Evolutionary conservation across 1,140 invertebrate species (phyloP), one percentile per base, ranked within the genome.

Genomic region (Hermetia illucens): DNA sequence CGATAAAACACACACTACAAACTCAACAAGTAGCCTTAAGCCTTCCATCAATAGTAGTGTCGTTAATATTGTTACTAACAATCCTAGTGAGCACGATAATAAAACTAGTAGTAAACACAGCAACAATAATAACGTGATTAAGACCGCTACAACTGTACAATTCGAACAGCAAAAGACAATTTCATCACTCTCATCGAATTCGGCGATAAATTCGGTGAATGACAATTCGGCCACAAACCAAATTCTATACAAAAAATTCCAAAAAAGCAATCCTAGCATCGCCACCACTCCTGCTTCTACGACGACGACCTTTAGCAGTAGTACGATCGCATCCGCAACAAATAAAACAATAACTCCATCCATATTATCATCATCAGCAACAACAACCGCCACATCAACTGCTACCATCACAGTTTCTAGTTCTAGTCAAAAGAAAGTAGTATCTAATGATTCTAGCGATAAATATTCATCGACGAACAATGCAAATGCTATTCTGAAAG

Each of bases 321-420:
- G n/a, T n/a, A n/a, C n/a, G n/a, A n/a, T n/a, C n/a, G n/a, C n/a
- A n/a, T n/a, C n/a, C n/a, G n/a, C n/a, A n/a, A n/a, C n/a, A n/a
- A n/a, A n/a, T n/a, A n/a, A n/a, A n/a, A n/a, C n/a, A n/a, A n/a
- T n/a, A n/a, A n/a, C n/a, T n/a, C n/a, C n/a, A n/a, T n/a, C n/a
- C n/a, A n/a, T 21, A 27, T 25, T 31, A 36, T 34, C 40, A 22
- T n/a, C 44, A 40, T 30, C 39, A 32, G 12, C 34, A 44, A 10
- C 29, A 20, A 15, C 35, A 36, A 22, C 30, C 4, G 8, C 20
- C 16, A 24, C 24, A 31, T 17, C 20, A 25, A 25, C 17, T 36
- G 37, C 22, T 32, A 18, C 21, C 27, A 20, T 17, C 20, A 10
- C 10, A 34, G 21, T 25, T n/a, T 16, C 17, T 19, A 30, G 29